phyloP scores from a whole-genome alignment of 2,888 invertebrate genomes.

The Cantharis rustica region DNA sequence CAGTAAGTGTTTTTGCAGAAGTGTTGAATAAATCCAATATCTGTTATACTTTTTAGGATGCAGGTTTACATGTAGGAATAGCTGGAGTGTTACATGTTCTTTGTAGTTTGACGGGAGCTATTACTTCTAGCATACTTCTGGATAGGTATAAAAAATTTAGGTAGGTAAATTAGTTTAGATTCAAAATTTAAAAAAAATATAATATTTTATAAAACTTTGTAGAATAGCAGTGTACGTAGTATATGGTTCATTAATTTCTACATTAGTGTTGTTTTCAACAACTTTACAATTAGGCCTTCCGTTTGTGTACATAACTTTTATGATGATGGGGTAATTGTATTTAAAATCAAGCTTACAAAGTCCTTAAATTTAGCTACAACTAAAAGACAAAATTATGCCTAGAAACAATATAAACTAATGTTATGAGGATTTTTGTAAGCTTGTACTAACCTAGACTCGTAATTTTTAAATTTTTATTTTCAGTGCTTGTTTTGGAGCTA shows the following conservation, averaged over 20 bases:
- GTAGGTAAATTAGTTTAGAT: background rate
- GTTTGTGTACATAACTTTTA: background rate
- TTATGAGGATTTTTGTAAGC: no score
- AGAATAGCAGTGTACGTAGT: background rate
- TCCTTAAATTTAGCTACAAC: no score
- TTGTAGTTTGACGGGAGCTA: background rate
- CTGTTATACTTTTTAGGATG: background rate
- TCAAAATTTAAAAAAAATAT: background rate
- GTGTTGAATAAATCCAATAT: no score
- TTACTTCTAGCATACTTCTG: background rate
- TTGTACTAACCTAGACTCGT: no score
- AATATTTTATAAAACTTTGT: background rate
- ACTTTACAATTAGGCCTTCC: background rate
- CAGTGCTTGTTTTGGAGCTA: background rate
- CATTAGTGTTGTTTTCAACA: background rate
- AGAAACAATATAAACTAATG: no score
- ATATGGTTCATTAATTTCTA: background rate
- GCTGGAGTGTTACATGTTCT: background rate
- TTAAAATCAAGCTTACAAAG: background rate
- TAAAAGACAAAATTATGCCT: no score
- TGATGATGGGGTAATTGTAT: background rate
- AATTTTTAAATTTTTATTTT: background rate
- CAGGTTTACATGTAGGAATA: background rate
- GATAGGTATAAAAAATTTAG: background rate
- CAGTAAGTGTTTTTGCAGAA: background rate